These are phyloP conservation scores for Oceanodroma tethys DNA, from an alignment of 2,113 vertebrate genomes.

Conservation along the genomic window DNA sequence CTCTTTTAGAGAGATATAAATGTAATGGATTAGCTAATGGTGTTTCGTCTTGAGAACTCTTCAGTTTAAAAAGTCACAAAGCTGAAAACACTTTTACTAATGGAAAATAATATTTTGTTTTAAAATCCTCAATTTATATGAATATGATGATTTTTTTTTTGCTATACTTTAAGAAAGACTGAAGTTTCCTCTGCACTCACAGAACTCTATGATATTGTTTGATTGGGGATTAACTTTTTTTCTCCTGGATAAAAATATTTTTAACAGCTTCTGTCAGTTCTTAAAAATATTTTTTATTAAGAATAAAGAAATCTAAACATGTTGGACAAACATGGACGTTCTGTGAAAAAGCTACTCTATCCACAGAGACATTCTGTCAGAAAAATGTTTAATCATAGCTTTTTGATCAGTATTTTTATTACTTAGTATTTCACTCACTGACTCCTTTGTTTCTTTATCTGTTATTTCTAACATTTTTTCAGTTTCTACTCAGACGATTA, in stretches of 20 bases:
- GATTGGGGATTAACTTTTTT: not conserved
- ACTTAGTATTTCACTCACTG: not conserved
- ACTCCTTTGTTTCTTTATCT: not conserved
- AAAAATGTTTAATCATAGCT: not conserved
- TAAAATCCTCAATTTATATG: not conserved
- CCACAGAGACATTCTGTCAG: not conserved
- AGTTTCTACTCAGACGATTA: not conserved
- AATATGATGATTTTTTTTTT: not conserved
- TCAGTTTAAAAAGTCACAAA: not conserved
- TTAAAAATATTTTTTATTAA: not conserved
- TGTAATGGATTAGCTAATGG: slow-evolving; percentile 1
- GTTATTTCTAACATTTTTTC: not conserved
- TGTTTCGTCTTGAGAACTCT: not conserved
- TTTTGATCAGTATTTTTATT: not conserved
- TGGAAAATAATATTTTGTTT: not conserved
- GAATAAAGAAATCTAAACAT: not conserved
- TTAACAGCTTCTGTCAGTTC: not conserved
- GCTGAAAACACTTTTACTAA: not conserved
- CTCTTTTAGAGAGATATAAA: not conserved
- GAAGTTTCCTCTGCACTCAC: not conserved
- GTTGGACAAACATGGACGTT: not conserved
- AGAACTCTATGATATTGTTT: not conserved
- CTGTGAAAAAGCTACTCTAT: not conserved
- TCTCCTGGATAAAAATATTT: not conserved
- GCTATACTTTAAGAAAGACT: not conserved